Base-by-base conservation (phyloP, 2,113 vertebrate genomes). In the Tursiops truncatus region DNA sequence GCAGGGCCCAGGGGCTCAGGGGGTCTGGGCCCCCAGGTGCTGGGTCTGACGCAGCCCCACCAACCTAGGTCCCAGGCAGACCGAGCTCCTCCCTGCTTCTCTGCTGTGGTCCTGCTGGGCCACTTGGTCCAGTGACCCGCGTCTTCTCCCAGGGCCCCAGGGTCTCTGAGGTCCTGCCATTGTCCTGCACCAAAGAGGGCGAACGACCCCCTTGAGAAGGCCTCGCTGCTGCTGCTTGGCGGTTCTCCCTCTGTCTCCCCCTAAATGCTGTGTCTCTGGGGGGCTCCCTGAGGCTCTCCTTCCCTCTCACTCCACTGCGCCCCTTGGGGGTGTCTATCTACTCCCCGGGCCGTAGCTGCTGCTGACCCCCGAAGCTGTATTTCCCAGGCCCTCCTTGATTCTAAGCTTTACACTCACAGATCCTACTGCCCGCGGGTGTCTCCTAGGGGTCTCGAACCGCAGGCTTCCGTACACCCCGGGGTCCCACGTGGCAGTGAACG, bases 401-500 rank as follows among this genome's bases (percentile, higher is more conserved):
- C 47, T 14, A 28, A 58, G 70, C 44, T 50, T 56, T 31, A 12
- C 0, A 0, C 58, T 63, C 21, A 14, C 20, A 28, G 18, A 38
- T 9, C 56, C 80, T n/a, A 4, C 79, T 44, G 33, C 38, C 31
- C 23, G 0, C 8, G 23, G 28, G 6, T 8, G 17, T 9, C n/a
- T 23, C 74, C 14, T 8, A 13, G 44, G 18, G 28, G 10, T 14
- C 70, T 82, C 58, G 13, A 14, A 6, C 1, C 3, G 33, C 44
- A 3, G 26, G 10, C 28, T 6, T 71, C 23, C 18, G 3, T 38
- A 4, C 23, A 17, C 12, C 31, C 15, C 12, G 8, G 4, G 25
- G 31, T 1, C 9, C n/a, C 4, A 0, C 12, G 9, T 1, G 36
- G 14, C 58, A 17, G 31, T 12, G 60, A 33, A 11, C 0, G 5